Base-by-base conservation (phyloP, 2,797 vertebrate genomes). In the Manis javanica region DNA sequence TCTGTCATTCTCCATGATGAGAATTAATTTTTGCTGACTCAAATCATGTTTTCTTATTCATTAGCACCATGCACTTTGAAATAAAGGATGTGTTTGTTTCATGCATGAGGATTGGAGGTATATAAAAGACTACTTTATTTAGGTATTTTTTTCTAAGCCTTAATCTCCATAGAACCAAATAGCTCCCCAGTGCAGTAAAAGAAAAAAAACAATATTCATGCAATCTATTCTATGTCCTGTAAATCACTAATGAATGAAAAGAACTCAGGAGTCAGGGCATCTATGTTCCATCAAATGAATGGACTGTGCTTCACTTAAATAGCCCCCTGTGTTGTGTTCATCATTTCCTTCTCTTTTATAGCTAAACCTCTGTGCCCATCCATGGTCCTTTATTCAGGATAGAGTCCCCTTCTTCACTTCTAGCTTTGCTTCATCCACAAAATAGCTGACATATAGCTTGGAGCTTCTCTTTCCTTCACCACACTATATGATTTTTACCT, bases 11-110 rank as follows among this genome's bases (percentile, higher is more conserved):
- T 95, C 57, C 13, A 3, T 15, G 18, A 63, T 46, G 63, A 21
- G n/a, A 95, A 91, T 92, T 90, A 29, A 74, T 53, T 95, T 96
- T 82, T 83, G 49, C 68, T 57, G 34, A 91, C 39, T 89, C 66
- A 64, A 57, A 37, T 37, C 42, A 77, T 1, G 4, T n/a, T 75
- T 91, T 77, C 29, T 51, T 63, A 6, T 55, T 83, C 42, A 9
- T 42, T 88, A 42, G 46, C 46, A 46, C 46, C 46, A 46, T 1
- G 46, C 53, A 46, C 6, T 49, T 81, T 83, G 49, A 19, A 91
- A 23, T n/a, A 85, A 16, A 75, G 15, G 88, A 23, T 55, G 29
- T 37, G 4, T 59, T 37, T 88, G 49, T 71, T 92, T 88, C 85
- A 23, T n/a, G 55, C 5, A 2, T 57, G 15, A 90, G 61, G 29